These are phyloP conservation scores for Alauda arvensis DNA, from an alignment of 2,797 vertebrate genomes.

Conservation along the genomic window DNA sequence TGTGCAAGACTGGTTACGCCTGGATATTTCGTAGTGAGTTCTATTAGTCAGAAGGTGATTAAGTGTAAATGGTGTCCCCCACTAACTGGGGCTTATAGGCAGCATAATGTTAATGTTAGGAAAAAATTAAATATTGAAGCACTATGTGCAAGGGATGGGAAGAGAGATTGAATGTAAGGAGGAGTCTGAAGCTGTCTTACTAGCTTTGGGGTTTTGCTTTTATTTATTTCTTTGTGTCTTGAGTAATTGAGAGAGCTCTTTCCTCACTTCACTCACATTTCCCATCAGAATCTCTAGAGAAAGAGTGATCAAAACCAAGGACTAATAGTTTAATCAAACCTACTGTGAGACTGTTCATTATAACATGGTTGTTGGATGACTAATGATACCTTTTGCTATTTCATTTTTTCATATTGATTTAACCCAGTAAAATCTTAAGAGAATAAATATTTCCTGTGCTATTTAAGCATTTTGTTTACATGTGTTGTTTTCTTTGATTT, in stretches of 20 bases:
- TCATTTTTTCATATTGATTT: not conserved
- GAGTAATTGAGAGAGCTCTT: not conserved
- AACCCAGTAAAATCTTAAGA: not conserved
- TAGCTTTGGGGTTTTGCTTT: not conserved
- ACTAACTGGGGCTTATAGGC: accelerated
- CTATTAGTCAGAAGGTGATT: not conserved
- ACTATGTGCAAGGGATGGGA: not conserved
- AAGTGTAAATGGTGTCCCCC: not conserved
- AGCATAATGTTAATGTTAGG: not conserved
- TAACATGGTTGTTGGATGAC: not conserved
- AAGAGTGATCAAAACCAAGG: not conserved
- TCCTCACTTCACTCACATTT: not conserved
- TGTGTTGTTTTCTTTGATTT: not conserved
- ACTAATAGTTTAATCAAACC: not conserved
- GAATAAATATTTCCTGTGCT: not conserved
- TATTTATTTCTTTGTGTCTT: not conserved
- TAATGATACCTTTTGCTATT: not conserved
- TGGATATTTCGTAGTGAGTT: not conserved
- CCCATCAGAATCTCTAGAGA: not conserved
- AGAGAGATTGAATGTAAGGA: not conserved
- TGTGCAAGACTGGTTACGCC: not conserved
- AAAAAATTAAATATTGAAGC: not conserved
- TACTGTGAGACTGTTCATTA: not conserved
- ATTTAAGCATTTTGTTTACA: not conserved
- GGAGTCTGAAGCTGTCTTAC: not conserved